phyloP scores from a whole-genome alignment of 2,888 invertebrate genomes.

The Petrolisthes manimaculis region DNA sequence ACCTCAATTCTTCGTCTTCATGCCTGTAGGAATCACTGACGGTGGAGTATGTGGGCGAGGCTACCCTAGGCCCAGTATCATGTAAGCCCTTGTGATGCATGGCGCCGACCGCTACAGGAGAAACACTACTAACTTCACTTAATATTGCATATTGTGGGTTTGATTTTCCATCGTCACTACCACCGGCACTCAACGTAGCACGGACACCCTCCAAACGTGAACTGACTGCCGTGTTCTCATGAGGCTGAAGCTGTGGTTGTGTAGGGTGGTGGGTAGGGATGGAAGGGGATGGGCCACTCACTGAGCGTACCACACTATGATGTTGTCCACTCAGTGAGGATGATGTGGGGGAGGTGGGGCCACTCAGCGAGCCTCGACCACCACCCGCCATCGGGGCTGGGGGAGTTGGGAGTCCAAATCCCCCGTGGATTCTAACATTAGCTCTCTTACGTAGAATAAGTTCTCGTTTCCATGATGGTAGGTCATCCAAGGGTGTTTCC shows the following conservation, averaged over 20 bases:
- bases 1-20: slow-evolving; percentile 81
- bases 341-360: slow-evolving; percentile 23
- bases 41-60: slow-evolving; percentile 55
- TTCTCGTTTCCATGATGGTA: slow-evolving; percentile 64
- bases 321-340: slow-evolving; percentile 24
- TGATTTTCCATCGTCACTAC: slow-evolving; percentile 15
- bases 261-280: slow-evolving; percentile 33
- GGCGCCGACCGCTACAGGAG: slow-evolving; percentile 15
- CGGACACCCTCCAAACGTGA: slow-evolving; percentile 50
- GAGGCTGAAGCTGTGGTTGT: not conserved
- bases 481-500: slow-evolving; percentile 55
- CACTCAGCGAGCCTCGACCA: slow-evolving; percentile 57
- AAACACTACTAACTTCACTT: slow-evolving; percentile 46
- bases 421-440: slow-evolving; percentile 61
- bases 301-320: slow-evolving; percentile 20
- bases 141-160: slow-evolving; percentile 43
- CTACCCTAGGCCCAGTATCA: slow-evolving; percentile 57
- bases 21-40: slow-evolving; percentile 49
- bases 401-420: slow-evolving; percentile 40
- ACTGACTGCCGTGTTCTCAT: slow-evolving; percentile 45
- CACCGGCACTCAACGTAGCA: slow-evolving; percentile 32
- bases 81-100: slow-evolving; percentile 65
- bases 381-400: slow-evolving; percentile 48
- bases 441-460: slow-evolving; percentile 63
- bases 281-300: slow-evolving; percentile 41